Evolutionary conservation across 2,888 invertebrate genomes (phyloP), one percentile per base, ranked within the genome.

Genomic region (Philereme transversata): DNA sequence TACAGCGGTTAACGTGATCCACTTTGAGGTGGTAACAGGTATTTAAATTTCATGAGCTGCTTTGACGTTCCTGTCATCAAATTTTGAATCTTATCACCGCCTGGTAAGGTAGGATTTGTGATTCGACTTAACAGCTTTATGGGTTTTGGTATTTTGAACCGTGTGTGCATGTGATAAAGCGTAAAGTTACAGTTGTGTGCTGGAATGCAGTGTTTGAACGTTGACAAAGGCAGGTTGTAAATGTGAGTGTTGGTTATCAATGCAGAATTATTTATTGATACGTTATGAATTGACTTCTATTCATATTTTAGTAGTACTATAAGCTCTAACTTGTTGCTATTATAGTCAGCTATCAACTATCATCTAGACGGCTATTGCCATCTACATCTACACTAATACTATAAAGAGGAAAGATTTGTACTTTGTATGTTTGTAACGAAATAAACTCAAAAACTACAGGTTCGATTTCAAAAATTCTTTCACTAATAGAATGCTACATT

Each of bases 11-110:
- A 57, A 36, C 56, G 55, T 68, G 69, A 73, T 73, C 72, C 65
- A 72, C 73, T 77, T 72, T 72, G 73, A 71, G 74, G 72, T 68
- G 73, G 75, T 76, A 79, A 79, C 78, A 69, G 74, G 67, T 71
- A 78, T 81, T 76, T 80, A 80, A 79, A 79, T 81, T 81, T 79
- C 81, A 81, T 80, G 81, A 81, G 73, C 55, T 51, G 72, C 78
- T 79, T 78, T 78, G 79, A 72, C 52, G 53, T 48, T 64, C 59
- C 58, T 67, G 66, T 70, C 63, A 53, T 56, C 51, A 47, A 54
- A 56, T 33, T 59, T 59, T 59, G 52, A 46, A 56, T 50, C 52
- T 50, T 63, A 56, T 56, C 41, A 56, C 59, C 35, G 10, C 8
- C 5, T 3, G 9, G 7, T 56, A 60, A 49, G 46, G 52, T 52